phyloP scores from a whole-genome alignment of 2,113 vertebrate species.

The Heterotis niloticus region DNA sequence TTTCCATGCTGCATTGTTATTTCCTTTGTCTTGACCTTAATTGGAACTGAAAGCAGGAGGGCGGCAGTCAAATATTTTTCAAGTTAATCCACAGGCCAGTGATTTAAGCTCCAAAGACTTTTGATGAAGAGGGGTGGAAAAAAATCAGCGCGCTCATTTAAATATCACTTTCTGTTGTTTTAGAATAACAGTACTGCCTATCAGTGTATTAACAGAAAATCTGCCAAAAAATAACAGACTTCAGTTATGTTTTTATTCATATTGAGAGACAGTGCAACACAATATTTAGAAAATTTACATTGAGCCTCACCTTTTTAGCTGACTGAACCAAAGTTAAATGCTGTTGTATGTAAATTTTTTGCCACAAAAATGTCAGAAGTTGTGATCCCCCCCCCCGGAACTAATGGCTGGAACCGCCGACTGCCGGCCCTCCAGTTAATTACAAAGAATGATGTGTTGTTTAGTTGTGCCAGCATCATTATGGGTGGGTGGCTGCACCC shows the following conservation, averaged over 20 bases:
- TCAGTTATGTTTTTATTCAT: not conserved
- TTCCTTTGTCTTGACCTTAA: slow-evolving; percentile 18
- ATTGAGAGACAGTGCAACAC: no score
- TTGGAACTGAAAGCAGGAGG: slow-evolving; percentile 2
- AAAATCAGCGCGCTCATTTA: not conserved
- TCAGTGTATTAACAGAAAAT: not conserved
- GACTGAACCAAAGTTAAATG: not conserved
- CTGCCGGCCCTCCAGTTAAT: not conserved
- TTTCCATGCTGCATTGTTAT: not conserved
- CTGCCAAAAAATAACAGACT: not conserved
- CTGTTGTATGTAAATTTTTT: not conserved
- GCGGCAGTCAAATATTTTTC: not conserved
- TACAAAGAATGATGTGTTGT: not conserved
- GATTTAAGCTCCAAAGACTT: not conserved
- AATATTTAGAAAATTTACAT: no score
- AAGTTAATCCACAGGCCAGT: not conserved
- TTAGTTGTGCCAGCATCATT: not conserved
- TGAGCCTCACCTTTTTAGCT: not conserved
- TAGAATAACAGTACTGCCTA: no score
- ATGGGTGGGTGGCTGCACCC: not conserved
- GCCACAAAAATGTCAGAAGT: not conserved
- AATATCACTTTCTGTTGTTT: not conserved
- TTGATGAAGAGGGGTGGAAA: not conserved
- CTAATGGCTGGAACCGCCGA: not conserved
- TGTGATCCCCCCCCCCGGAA: not conserved